A percentile compares a stretch with the other conserved stretches of the same genome.
phyloP scores from a whole-genome alignment of 2,113 vertebrate genomes.

The Ranitomeya variabilis region DNA sequence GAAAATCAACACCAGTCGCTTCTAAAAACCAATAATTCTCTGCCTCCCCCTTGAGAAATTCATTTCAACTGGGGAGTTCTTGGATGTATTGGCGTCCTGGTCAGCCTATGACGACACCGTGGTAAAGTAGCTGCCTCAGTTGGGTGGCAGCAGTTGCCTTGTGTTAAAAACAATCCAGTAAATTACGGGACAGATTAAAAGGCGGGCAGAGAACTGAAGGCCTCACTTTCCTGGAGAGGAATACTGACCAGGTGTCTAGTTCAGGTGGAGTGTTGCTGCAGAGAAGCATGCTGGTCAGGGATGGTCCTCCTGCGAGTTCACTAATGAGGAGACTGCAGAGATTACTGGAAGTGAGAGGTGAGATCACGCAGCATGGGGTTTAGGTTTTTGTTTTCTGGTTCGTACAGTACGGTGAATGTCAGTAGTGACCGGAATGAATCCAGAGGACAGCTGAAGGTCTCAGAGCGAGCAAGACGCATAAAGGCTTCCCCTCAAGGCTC shows the following conservation, averaged over 20 bases:
- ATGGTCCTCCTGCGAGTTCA: not conserved
- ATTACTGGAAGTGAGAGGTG: not conserved
- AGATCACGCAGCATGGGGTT: not conserved
- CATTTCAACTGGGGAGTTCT: conserved; percentile 1
- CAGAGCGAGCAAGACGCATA: not conserved
- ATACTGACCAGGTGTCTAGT: not conserved
- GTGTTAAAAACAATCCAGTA: conserved; percentile 15
- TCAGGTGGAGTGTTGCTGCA: not conserved
- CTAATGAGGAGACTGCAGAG: not conserved
- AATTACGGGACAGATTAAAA: not conserved
- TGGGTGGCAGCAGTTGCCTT: not conserved
- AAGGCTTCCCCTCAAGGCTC: not conserved
- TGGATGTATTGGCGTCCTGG: not conserved
- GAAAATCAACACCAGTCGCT: not conserved
- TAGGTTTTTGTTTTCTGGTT: conserved; percentile 5
- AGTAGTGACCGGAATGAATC: not conserved
- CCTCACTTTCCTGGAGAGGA: not conserved
- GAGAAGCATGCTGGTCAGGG: conserved; percentile 28
- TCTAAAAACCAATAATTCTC: conserved; percentile 35
- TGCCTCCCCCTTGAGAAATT: conserved; percentile 5
- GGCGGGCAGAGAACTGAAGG: not conserved
- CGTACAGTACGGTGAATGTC: not conserved
- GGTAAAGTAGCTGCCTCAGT: no score
- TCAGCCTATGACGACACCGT: no score
- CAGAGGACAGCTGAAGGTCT: not conserved